Percentiles rank a stretch among this genome's conserved stretches.
Evolutionary conservation across 2,797 vertebrate genomes (phyloP).

Genomic region (Premnoplex brunnescens): DNA sequence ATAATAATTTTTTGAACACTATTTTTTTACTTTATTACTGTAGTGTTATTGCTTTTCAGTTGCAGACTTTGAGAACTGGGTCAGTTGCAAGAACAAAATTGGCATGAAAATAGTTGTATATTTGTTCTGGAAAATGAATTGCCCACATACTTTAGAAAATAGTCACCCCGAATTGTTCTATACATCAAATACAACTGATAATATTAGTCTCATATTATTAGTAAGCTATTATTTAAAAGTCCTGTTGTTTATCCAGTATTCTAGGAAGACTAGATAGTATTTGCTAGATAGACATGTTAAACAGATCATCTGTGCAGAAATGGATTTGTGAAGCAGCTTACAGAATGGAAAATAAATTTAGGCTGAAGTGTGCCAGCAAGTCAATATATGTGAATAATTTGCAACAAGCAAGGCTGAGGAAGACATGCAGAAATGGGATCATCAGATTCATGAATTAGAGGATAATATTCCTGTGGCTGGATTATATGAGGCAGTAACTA

Average conservation of each 20-base stretch:
- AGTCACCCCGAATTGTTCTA: neutral
- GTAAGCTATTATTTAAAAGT: neutral
- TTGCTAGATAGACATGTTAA: constrained; percentile 26
- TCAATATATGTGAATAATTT: constrained; percentile 38
- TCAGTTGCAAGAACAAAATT: constrained; percentile 56
- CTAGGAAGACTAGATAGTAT: constrained; percentile 23
- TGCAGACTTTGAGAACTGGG: constrained; percentile 61
- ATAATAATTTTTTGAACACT: constrained; percentile 63
- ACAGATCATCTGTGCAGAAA: constrained; percentile 27
- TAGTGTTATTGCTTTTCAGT: constrained; percentile 61
- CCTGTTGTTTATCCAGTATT: constrained; percentile 28
- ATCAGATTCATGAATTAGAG: neutral
- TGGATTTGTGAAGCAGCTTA: constrained; percentile 39
- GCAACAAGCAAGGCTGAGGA: constrained; percentile 41
- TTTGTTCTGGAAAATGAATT: constrained; percentile 48
- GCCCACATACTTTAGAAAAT: constrained; percentile 40
- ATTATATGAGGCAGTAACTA: neutral
- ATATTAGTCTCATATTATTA: neutral
- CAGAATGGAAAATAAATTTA: constrained; percentile 57
- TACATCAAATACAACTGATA: neutral
- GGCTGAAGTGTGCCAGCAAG: constrained; percentile 17
- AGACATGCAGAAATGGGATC: constrained; percentile 45
- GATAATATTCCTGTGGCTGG: neutral
- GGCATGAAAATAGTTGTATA: constrained; percentile 40
- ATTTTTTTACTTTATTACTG: constrained; percentile 59